phyloP scores from a whole-genome alignment of 2,888 invertebrate genomes.

The Halictus quadricinctus region DNA sequence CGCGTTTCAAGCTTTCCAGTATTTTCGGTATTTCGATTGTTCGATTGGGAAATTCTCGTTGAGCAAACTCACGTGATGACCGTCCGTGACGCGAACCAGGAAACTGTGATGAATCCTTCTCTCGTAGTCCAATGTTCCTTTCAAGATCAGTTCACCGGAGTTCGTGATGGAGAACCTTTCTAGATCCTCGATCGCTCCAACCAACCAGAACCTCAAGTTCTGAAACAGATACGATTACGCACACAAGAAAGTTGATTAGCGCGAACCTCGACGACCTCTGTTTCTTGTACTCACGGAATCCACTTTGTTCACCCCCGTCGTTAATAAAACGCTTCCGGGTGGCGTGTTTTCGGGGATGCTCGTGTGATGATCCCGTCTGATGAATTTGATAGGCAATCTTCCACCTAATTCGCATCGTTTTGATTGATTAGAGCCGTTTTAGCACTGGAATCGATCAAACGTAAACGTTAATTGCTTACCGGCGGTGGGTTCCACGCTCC shows the following conservation, averaged over 20 bases:
- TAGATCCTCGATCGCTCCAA: constrained; percentile 88
- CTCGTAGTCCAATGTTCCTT: constrained; percentile 91
- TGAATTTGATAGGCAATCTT: constrained; percentile 85
- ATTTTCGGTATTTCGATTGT: no score
- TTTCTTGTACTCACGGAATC: constrained; percentile 74
- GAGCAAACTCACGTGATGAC: constrained; percentile 85
- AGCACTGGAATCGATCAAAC: neutral
- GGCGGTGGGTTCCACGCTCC: constrained; percentile 81
- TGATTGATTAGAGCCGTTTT: neutral
- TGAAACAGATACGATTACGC: constrained; percentile 74
- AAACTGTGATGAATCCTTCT: constrained; percentile 88
- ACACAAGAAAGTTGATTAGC: neutral
- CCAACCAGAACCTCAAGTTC: constrained; percentile 88
- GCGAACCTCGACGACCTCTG: neutral
- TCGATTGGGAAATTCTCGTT: neutral
- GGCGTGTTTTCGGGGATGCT: constrained; percentile 90
- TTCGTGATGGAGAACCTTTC: constrained; percentile 90
- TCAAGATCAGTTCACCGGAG: constrained; percentile 91
- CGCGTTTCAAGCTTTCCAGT: no score
- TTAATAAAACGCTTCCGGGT: constrained; percentile 88
- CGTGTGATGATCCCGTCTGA: constrained; percentile 88
- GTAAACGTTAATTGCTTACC: constrained; percentile 63
- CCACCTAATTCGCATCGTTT: constrained; percentile 67
- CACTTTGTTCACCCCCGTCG: constrained; percentile 84
- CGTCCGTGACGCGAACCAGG: constrained; percentile 92